phyloP scores from a whole-genome alignment of 1,140 invertebrate genomes.

The Macrostomum lignano region DNA sequence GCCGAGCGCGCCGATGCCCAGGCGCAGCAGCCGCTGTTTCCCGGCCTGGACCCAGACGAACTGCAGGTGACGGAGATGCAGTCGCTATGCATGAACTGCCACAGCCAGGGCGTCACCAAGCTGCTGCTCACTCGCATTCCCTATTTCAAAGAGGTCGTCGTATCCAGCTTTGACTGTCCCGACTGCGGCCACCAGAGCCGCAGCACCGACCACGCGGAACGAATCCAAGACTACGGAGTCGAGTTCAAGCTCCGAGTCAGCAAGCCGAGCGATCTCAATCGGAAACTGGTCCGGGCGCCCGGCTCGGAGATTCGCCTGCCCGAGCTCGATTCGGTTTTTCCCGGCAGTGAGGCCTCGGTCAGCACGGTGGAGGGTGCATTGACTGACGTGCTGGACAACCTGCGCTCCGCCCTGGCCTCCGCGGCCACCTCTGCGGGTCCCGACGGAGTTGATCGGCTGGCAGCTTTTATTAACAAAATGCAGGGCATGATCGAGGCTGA shows the following conservation, averaged over 20 bases:
- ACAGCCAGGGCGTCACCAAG: conserved; percentile 53
- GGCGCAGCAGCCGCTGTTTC: no score
- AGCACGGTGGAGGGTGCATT: no score
- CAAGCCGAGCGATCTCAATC: conserved; percentile 42
- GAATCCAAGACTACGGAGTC: conserved; percentile 40
- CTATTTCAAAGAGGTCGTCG: conserved; percentile 73
- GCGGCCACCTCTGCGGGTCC: no score
- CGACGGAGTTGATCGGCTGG: no score
- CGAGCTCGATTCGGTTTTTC: conserved; percentile 68
- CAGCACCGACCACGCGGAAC: conserved; percentile 59
- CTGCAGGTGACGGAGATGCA: conserved; percentile 47
- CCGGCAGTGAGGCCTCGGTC: no score
- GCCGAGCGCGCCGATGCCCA: no score
- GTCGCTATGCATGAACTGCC: conserved; percentile 65
- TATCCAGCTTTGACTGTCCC: conserved; percentile 74
- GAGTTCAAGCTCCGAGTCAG: conserved; percentile 17
- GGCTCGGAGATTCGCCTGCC: conserved; percentile 52
- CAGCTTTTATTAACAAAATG: no score
- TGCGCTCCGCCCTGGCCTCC: no score
- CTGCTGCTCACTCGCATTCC: conserved; percentile 73
- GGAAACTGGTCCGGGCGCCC: conserved; percentile 71
- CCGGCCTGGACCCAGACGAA: conserved; percentile 12
- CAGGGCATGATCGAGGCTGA: no score
- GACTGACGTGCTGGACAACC: no score
- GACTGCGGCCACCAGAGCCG: conserved; percentile 64